Percentiles rank a stretch among this genome's conserved stretches.
Evolutionary conservation across 2,113 vertebrate genomes (phyloP).

Genomic region (Caranx melampygus): DNA sequence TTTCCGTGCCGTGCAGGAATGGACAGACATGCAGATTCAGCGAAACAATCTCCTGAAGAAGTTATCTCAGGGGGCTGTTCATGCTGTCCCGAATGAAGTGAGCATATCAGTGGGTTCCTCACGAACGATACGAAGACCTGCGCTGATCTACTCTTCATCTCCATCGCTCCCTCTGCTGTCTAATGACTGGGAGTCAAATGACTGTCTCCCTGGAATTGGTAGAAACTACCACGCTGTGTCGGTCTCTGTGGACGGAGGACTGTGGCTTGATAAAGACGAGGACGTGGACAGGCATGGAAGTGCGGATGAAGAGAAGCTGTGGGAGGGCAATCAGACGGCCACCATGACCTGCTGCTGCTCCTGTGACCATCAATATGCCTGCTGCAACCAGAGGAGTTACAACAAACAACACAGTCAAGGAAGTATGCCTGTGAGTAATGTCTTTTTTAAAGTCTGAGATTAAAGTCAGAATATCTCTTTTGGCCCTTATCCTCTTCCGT

Average conservation of each 20-base stretch:
- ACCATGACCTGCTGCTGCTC: constrained; percentile 51
- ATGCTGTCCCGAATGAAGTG: neutral
- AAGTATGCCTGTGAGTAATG: constrained; percentile 70
- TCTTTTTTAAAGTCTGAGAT: too few relatives aligned
- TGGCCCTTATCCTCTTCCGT: too few relatives aligned
- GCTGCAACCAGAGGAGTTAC: constrained; percentile 33
- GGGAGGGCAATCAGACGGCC: constrained; percentile 23
- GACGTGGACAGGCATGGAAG: constrained; percentile 11
- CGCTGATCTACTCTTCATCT: constrained; percentile 10
- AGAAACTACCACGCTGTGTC: constrained; percentile 21
- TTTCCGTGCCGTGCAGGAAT: constrained; percentile 68
- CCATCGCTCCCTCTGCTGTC: constrained; percentile 19
- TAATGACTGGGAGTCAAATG: constrained; percentile 20
- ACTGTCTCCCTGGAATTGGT: constrained; percentile 14
- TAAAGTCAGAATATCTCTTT: too few relatives aligned
- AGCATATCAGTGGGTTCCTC: neutral
- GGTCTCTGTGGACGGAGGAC: constrained; percentile 59
- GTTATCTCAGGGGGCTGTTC: neutral
- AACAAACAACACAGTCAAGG: neutral
- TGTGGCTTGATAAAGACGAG: constrained; percentile 54
- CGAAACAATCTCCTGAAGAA: constrained; percentile 40
- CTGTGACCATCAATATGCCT: constrained; percentile 47
- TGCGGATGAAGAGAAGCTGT: constrained; percentile 48
- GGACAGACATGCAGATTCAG: constrained; percentile 66
- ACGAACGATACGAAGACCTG: constrained; percentile 19